Conservation (phyloP, 2,888 invertebrate genomes). For the Drosophila birchii region DNA sequence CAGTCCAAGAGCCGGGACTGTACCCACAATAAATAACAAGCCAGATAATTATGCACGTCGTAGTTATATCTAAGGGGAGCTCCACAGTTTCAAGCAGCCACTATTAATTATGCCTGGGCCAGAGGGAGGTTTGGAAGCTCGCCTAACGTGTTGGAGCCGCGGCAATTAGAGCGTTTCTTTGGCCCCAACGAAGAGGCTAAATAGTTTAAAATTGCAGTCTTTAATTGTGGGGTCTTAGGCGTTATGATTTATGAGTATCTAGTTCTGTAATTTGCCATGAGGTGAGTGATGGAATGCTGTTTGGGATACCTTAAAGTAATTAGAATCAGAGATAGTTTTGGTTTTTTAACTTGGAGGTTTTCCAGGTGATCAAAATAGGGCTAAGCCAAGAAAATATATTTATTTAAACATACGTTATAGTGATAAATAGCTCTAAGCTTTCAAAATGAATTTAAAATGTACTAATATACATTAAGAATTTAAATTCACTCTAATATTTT, state of each 20-base stretch:
- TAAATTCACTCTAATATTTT: too few relatives aligned
- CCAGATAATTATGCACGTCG: slow-evolving; percentile 72
- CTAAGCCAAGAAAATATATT: not conserved
- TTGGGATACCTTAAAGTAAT: slow-evolving; percentile 5
- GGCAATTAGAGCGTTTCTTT: slow-evolving; percentile 45
- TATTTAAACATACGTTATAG: not conserved
- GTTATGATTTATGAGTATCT: slow-evolving; percentile 65
- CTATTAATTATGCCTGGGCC: slow-evolving; percentile 61
- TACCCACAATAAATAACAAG: slow-evolving; percentile 68
- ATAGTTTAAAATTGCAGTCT: slow-evolving; percentile 57
- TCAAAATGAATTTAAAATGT: too few relatives aligned
- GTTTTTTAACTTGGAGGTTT: not conserved
- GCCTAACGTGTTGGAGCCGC: slow-evolving; percentile 25
- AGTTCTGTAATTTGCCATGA: slow-evolving; percentile 55
- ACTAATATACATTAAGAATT: too few relatives aligned
- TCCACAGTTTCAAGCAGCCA: slow-evolving; percentile 17
- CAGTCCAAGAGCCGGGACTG: slow-evolving; percentile 23
- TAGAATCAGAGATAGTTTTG: not conserved
- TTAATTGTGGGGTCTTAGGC: slow-evolving; percentile 57
- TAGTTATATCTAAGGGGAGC: slow-evolving; percentile 53
- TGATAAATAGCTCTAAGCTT: not conserved
- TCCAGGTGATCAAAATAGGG: not conserved
- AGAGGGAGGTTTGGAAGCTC: not conserved
- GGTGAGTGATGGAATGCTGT: slow-evolving; percentile 52
- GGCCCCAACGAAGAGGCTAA: slow-evolving; percentile 25